Percentiles rank a stretch among this genome's conserved stretches.
phyloP scores from a whole-genome alignment of 1,140 invertebrate genomes.

The Trichogramma pretiosum region DNA sequence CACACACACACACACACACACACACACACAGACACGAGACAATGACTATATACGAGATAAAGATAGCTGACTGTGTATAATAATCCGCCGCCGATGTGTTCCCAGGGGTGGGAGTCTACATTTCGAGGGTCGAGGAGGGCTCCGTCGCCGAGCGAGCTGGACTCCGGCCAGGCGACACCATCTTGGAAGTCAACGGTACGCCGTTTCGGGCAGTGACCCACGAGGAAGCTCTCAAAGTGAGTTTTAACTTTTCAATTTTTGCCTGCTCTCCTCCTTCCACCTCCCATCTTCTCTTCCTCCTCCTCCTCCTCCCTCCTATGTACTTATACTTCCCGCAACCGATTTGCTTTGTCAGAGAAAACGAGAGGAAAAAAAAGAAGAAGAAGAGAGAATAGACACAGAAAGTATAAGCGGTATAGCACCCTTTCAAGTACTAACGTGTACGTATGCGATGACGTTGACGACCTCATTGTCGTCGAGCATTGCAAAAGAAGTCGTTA shows the following conservation, averaged over 20 bases:
- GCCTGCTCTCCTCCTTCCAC: background rate
- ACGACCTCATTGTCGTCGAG: too few species aligned
- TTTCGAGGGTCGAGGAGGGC: slow-evolving; percentile 77
- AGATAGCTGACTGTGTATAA: too few species aligned
- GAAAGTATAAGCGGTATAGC: slow-evolving; percentile 13
- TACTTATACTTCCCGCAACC: too few species aligned
- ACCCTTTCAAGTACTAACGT: too few species aligned
- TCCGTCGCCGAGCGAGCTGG: slow-evolving; percentile 77
- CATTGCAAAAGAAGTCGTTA: too few species aligned
- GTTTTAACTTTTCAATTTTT: slow-evolving; percentile 19
- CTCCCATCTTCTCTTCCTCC: background rate
- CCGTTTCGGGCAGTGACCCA: slow-evolving; percentile 79
- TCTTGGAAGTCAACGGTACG: slow-evolving; percentile 80
- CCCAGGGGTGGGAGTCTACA: slow-evolving; percentile 76
- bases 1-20: too few species aligned
- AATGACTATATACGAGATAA: too few species aligned
- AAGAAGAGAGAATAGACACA: slow-evolving; percentile 14
- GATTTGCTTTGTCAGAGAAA: background rate
- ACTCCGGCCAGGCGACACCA: slow-evolving; percentile 77
- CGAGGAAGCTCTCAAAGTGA: slow-evolving; percentile 80
- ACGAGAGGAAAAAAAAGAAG: background rate
- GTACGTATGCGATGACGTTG: too few species aligned
- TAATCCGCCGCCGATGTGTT: too few species aligned
- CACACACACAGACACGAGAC: too few species aligned
- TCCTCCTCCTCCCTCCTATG: too few species aligned